Evolutionary conservation across 2,113 vertebrate species (phyloP).

Genomic region (Tachysurus vachellii): DNA sequence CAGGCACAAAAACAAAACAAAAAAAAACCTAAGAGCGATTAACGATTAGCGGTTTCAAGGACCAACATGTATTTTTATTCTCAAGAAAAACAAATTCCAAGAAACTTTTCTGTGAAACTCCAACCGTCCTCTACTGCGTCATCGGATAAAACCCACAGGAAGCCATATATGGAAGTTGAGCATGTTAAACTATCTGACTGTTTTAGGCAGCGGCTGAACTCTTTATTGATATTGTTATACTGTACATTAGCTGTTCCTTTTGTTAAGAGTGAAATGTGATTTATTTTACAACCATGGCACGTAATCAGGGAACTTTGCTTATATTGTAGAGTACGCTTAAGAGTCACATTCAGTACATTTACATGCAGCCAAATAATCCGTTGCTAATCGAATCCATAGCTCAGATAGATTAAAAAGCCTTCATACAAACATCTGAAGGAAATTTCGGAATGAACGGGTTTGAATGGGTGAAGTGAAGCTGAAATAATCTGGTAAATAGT

Average conservation of each 20-base stretch:
- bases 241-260: no score
- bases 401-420: no score
- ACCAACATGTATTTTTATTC: not conserved
- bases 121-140: no score
- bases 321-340: not conserved
- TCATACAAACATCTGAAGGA: no score
- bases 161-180: slow-evolving; percentile 11
- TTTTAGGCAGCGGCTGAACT: not conserved
- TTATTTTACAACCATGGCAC: not conserved
- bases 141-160: slow-evolving; percentile 1
- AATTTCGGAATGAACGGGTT: no score
- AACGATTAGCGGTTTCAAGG: not conserved
- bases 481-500: no score
- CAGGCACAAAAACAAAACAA: not conserved
- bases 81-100: not conserved
- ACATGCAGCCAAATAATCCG: no score
- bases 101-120: not conserved
- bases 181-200: not conserved
- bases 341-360: not conserved
- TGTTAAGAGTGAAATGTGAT: not conserved
- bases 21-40: not conserved
- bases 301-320: not conserved
- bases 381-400: no score
- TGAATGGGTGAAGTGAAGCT: no score
- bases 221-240: not conserved